Conservation (phyloP, 2,888 invertebrate species). For the Beris chalybata region DNA sequence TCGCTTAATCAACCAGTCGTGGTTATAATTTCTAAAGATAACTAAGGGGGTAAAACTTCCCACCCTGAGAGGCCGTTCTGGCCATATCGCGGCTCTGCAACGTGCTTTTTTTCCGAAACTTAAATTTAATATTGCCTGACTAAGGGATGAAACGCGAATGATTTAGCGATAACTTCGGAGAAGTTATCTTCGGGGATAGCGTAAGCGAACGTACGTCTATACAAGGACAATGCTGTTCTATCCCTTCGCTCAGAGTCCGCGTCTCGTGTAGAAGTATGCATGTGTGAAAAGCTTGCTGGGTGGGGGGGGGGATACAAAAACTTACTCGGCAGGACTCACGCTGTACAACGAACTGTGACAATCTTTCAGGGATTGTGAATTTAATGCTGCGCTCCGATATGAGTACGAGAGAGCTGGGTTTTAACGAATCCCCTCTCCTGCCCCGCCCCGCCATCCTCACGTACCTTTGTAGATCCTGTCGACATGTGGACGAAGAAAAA, state of each 20-base stretch:
- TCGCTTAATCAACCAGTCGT: not conserved
- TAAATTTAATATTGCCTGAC: slow-evolving; percentile 42
- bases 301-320: no score
- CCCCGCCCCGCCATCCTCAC: not conserved
- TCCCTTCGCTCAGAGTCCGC: no score
- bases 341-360: no score
- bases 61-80: slow-evolving; percentile 44
- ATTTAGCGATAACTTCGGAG: slow-evolving; percentile 41
- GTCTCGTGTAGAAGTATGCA: no score
- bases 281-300: no score
- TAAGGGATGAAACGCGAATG: slow-evolving; percentile 47
- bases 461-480: slow-evolving; percentile 11
- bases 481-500: slow-evolving; percentile 14
- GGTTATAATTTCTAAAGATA: slow-evolving; percentile 35
- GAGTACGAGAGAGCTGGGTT: not conserved
- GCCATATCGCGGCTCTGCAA: slow-evolving; percentile 45
- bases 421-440: slow-evolving; percentile 4
- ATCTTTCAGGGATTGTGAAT: no score
- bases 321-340: no score
- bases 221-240: no score
- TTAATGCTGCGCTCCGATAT: not conserved
- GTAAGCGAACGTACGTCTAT: slow-evolving; percentile 7
- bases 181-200: slow-evolving; percentile 36
- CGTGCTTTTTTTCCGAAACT: slow-evolving; percentile 40
- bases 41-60: slow-evolving; percentile 42